Evolutionary conservation across 2,113 vertebrate genomes (phyloP).

Genomic region (Gopherus flavomarginatus): DNA sequence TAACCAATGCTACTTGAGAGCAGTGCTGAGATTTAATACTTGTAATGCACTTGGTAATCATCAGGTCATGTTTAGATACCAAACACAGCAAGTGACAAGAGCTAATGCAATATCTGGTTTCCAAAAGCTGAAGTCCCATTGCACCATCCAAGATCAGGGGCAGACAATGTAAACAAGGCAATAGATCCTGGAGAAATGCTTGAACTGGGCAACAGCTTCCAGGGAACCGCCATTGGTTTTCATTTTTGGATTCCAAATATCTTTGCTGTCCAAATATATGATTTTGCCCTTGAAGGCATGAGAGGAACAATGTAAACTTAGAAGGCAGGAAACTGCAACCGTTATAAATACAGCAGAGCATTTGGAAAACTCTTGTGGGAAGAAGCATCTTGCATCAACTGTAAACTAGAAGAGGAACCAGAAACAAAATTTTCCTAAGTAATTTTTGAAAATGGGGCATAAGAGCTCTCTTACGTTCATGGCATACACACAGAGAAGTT

Average conservation of each 20-base stretch:
- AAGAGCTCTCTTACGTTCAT: too few species aligned
- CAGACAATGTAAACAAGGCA: not conserved
- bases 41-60: not conserved
- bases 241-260: not conserved
- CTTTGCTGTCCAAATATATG: not conserved
- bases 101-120: not conserved
- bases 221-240: not conserved
- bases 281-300: not conserved
- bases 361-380: not conserved
- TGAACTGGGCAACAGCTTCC: not conserved
- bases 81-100: not conserved
- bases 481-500: too few species aligned
- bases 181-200: not conserved
- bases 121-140: not conserved
- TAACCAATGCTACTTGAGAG: not conserved
- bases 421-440: not conserved
- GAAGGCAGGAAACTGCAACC: too few species aligned
- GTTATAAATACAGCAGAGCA: too few species aligned
- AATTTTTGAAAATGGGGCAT: not conserved
- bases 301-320: not conserved
- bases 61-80: not conserved
- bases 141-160: not conserved
- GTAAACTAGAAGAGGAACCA: not conserved
- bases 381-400: not conserved
- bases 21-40: not conserved